Evolutionary conservation across 2,888 invertebrate genomes (phyloP).

Genomic region (Oithona nana): DNA sequence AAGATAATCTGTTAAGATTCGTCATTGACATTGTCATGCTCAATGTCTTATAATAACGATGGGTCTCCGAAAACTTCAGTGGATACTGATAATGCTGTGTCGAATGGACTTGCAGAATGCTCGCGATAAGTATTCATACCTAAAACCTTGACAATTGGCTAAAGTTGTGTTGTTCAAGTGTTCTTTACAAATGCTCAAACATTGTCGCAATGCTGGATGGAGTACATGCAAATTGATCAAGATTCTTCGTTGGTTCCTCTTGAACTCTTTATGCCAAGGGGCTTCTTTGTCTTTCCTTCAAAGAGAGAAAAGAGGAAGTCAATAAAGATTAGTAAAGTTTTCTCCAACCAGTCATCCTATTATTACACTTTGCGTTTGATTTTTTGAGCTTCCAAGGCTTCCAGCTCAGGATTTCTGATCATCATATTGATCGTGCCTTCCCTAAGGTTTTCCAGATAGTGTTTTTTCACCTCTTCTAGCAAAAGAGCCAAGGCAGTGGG

Average conservation of each 20-base stretch:
- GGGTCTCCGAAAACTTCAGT: too few species aligned
- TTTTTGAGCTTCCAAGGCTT: background rate
- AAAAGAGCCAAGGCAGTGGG: background rate
- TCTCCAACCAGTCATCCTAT: background rate
- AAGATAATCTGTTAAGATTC: too few species aligned
- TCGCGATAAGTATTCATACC: too few species aligned
- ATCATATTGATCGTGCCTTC: background rate
- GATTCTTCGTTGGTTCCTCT: background rate
- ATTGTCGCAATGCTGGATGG: conserved; percentile 4
- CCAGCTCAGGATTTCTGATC: conserved; percentile 2
- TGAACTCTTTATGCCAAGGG: conserved; percentile 7
- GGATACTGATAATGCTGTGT: too few species aligned
- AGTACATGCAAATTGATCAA: conserved; percentile 4
- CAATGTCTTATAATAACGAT: too few species aligned
- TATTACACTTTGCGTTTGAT: background rate
- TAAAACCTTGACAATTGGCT: background rate
- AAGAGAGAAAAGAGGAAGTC: too few species aligned
- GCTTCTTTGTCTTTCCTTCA: background rate
- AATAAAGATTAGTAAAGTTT: too few species aligned
- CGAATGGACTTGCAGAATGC: too few species aligned
- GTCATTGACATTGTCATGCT: too few species aligned
- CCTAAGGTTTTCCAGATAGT: background rate
- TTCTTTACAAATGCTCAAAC: conserved; percentile 6
- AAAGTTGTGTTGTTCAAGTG: conserved; percentile 2
- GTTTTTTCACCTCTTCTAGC: background rate